Percentiles rank a stretch among this genome's conserved stretches.
Evolutionary conservation across 2,113 vertebrate species (phyloP).

Genomic region (Mus pahari): DNA sequence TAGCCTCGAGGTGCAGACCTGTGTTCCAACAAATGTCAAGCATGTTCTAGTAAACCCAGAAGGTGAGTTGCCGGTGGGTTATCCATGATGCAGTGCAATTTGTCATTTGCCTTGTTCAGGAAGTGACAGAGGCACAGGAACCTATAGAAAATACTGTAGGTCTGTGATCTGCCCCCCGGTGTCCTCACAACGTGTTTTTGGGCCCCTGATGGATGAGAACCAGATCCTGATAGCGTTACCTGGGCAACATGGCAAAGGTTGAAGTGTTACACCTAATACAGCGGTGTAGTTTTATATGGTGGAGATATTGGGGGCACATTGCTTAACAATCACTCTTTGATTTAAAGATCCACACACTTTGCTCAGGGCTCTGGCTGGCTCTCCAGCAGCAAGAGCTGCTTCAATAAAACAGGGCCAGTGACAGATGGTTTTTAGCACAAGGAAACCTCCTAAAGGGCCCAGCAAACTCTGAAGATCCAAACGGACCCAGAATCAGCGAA

Average conservation of each 20-base stretch:
- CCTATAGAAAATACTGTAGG: fast-evolving
- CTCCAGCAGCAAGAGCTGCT: constrained; percentile 20
- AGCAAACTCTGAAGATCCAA: constrained; percentile 3
- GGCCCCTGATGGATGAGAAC: constrained; percentile 39
- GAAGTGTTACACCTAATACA: constrained; percentile 55
- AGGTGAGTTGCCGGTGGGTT: neutral
- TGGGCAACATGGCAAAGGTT: constrained; percentile 62
- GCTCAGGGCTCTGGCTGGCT: constrained; percentile 64
- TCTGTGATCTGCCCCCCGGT: neutral
- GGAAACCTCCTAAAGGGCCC: neutral
- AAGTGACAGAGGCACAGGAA: neutral
- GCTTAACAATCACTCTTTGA: constrained; percentile 71
- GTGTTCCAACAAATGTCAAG: neutral
- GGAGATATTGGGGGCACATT: neutral
- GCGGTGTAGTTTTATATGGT: constrained; percentile 50
- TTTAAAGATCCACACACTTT: constrained; percentile 72
- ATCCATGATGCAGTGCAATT: fast-evolving
- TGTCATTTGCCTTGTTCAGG: neutral
- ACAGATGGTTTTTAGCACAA: constrained; percentile 58
- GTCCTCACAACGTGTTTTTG: neutral
- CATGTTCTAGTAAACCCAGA: neutral
- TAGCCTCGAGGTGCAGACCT: too few species aligned
- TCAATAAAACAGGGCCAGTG: constrained; percentile 34
- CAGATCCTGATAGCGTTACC: constrained; percentile 42
- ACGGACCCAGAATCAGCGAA: neutral